Percentiles rank a stretch among this genome's conserved stretches.
These are phyloP conservation scores for Mesorhabditis spiculigera DNA, from an alignment of 2,888 invertebrate species.

Conservation along the genomic window DNA sequence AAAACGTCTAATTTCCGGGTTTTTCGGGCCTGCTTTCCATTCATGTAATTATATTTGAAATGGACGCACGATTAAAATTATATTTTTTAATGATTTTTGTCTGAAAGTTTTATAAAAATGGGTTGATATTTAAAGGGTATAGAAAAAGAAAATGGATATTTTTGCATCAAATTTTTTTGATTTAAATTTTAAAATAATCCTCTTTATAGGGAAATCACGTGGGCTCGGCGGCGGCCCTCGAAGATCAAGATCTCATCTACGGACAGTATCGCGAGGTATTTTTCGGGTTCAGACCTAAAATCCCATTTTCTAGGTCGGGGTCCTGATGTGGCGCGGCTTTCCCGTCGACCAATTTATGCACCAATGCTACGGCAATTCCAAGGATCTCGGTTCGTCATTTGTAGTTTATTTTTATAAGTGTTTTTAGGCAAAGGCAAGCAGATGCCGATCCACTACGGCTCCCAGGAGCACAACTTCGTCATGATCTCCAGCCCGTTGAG, in stretches of 20 bases:
- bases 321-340: slow-evolving; percentile 86
- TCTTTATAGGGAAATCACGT: slow-evolving; percentile 72
- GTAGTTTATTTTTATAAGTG: too few species aligned
- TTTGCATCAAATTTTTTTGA: too few species aligned
- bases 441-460: slow-evolving; percentile 98
- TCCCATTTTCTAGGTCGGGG: slow-evolving; percentile 71
- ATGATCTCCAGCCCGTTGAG: slow-evolving; percentile 93
- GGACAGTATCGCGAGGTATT: slow-evolving; percentile 84
- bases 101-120: too few species aligned
- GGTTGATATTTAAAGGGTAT: too few species aligned
- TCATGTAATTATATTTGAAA: too few species aligned
- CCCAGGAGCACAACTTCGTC: slow-evolving; percentile 77
- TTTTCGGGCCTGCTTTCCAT: too few species aligned
- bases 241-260: slow-evolving; percentile 79
- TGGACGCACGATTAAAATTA: too few species aligned
- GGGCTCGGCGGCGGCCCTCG: slow-evolving; percentile 86
- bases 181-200: background rate
- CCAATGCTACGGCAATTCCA: slow-evolving; percentile 90
- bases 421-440: slow-evolving; percentile 67
- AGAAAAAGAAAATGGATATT: too few species aligned
- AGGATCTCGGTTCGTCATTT: slow-evolving; percentile 72
- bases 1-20: too few species aligned
- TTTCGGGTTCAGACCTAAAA: too few species aligned
- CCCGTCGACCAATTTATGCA: slow-evolving; percentile 80
- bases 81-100: too few species aligned